Base-by-base conservation (phyloP, 1,140 invertebrate species). In the Caenorhabditis brenneri region DNA sequence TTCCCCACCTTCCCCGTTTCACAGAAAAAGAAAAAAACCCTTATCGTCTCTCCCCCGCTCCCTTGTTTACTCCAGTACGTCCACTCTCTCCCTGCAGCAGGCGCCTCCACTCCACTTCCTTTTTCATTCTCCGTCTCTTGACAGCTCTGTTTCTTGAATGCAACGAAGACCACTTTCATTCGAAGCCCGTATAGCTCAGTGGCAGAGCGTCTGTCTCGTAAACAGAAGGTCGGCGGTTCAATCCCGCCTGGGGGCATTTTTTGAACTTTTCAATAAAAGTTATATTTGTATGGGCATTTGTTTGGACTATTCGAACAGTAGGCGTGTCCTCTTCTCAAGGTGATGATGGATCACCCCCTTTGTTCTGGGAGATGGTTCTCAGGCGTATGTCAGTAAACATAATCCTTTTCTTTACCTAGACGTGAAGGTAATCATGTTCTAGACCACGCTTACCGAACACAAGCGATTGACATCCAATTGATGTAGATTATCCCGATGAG, bases 151-250 rank as follows among this genome's bases (percentile, higher is more conserved):
- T 27, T 51, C 15, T 27, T 55, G 22, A 55, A 10, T 55, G 24
- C 53, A 27, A 27, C 53, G 15, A 7, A 27, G 24, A 29, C 53
- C 53, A 55, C 5, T 55, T 55, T 7, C 10, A 0, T 12, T 9
- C 53, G 53, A 6, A 27, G 53, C 53, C 53, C 53, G 53, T 55
- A 55, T 55, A 55, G 53, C 53, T 55, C 53, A 55, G 53, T 55
- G 53, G 53, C 53, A 55, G 53, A 55, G 53, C 53, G 53, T 55
- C 53, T 55, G 53, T 55, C 53, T 55, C 53, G 53, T 55, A 55
- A 55, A 55, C 53, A 55, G 53, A 55, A 55, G 53, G 53, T 55
- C 53, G 53, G 53, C 53, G 53, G 53, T 55, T 55, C 53, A 55
- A 55, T 55, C 53, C 53, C 53, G 53, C 53, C 53, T 55, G 53